Percentiles rank a stretch among this genome's conserved stretches.
Conservation (phyloP, 2,888 invertebrate genomes). For the Coelinius sp. region DNA sequence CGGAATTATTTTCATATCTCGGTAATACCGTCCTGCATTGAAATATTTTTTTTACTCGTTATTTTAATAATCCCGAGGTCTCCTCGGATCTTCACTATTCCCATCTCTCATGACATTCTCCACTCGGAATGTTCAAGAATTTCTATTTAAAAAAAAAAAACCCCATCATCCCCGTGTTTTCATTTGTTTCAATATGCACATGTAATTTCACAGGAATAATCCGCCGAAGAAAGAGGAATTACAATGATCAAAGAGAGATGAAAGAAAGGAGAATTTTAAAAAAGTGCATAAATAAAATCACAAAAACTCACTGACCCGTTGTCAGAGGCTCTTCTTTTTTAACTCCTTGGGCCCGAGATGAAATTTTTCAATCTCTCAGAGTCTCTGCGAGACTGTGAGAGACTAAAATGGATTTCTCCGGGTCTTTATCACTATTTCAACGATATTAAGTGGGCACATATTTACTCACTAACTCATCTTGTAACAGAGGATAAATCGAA, state of each 20-base stretch:
- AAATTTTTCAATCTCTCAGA: too few relatives aligned
- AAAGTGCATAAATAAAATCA: neutral
- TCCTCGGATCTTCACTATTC: neutral
- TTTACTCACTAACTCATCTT: neutral
- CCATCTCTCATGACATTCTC: neutral
- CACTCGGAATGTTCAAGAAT: neutral
- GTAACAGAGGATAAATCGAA: neutral
- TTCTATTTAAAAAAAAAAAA: neutral
- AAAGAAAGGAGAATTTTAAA: neutral
- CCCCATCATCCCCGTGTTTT: neutral
- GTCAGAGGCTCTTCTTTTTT: neutral
- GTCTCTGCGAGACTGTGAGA: too few relatives aligned
- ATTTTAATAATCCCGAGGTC: neutral
- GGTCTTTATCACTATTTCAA: neutral
- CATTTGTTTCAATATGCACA: neutral
- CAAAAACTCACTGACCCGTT: constrained; percentile 10
- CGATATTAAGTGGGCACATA: neutral
- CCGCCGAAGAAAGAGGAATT: neutral
- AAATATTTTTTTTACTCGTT: neutral
- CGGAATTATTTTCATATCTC: neutral
- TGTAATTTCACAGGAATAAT: neutral
- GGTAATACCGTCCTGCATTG: neutral
- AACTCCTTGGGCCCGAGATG: constrained; percentile 6
- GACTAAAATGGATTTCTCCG: too few relatives aligned
- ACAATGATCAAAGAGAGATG: neutral